Evolutionary conservation across 2,113 vertebrate genomes (phyloP).

Genomic region (Bothrops jararaca): DNA sequence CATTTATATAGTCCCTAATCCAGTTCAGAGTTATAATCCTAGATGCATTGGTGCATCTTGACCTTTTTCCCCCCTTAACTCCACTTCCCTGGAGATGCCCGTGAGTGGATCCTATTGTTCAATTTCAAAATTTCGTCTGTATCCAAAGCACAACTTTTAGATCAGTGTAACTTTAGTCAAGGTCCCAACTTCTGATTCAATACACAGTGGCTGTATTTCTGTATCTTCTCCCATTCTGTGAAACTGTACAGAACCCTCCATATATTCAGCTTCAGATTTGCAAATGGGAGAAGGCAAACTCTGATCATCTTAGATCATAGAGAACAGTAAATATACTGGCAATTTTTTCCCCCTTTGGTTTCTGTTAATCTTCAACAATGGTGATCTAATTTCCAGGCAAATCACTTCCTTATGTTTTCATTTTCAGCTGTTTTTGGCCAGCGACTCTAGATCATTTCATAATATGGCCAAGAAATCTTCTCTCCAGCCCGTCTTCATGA

Average conservation of each 20-base stretch:
- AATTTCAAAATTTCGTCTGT: not conserved
- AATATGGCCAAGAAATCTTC: constrained; percentile 77
- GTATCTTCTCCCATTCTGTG: not conserved
- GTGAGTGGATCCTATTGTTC: not conserved
- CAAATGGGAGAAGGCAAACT: not conserved
- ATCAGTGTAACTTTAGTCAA: not conserved
- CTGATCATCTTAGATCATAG: not conserved
- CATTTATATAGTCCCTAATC: not conserved
- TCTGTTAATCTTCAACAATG: not conserved
- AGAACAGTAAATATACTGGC: not conserved
- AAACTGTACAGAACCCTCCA: not conserved
- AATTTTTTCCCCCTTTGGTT: not conserved
- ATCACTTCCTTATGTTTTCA: not conserved
- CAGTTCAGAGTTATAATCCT: not conserved
- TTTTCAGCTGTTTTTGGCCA: constrained; percentile 83
- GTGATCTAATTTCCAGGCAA: not conserved
- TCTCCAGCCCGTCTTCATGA: constrained; percentile 83
- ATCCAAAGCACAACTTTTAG: not conserved
- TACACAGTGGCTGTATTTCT: not conserved
- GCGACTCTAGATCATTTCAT: constrained; percentile 78
- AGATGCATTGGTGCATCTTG: not conserved
- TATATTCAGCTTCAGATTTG: not conserved
- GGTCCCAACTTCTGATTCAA: not conserved
- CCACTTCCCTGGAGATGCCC: not conserved
- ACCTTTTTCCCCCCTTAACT: not conserved